Base-by-base conservation (phyloP, 2,113 vertebrate species). In the Heteronetta atricapilla region DNA sequence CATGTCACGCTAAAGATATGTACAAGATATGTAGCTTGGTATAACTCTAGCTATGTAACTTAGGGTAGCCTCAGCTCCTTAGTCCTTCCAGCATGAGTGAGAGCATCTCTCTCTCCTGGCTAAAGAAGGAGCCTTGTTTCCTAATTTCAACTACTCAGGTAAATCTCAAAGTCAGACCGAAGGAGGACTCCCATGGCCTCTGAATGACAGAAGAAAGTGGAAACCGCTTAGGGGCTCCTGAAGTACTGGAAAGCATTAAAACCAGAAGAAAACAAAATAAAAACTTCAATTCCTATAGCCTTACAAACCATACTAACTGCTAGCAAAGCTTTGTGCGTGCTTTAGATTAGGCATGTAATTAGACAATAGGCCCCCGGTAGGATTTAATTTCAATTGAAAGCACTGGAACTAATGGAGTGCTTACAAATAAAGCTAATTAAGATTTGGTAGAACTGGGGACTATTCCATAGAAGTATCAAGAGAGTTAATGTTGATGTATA, bases 381-480 rank as follows among this genome's bases (percentile, higher is more conserved):
- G 67, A 77, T 90, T 93, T 93, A 23, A 89, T 91, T 78, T 86
- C 79, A 90, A 5, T 9, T 88, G 75, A 91, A 95, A 88, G 56
- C 64, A 67, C 25, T 89, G 68, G 52, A 79, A 78, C 69, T 82
- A 89, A 88, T 25, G 66, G 38, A 46, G 34, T 77, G 60, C 46
- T 91, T 93, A 88, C 34, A 89, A 95, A 95, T 88, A 95, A 74
- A 93, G 56, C 64, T 91, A 91, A 89, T 91, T 81, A 88, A 67
- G 78, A 86, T 79, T 89, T 82, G 3, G 4, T 46, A 70, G 52
- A 92, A 74, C 42, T 67, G 48, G n/a, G n/a, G 33, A 74, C 55
- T 83, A 75, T 88, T 91, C 86, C 20, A 83, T 88, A 38, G 40
- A 88, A 85, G 20, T 74, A 59, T 38, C 55, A 76, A 74, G 78